Percentiles rank a stretch among this genome's conserved stretches.
Conservation (phyloP, 2,797 vertebrate genomes). For the Anableps anableps region DNA sequence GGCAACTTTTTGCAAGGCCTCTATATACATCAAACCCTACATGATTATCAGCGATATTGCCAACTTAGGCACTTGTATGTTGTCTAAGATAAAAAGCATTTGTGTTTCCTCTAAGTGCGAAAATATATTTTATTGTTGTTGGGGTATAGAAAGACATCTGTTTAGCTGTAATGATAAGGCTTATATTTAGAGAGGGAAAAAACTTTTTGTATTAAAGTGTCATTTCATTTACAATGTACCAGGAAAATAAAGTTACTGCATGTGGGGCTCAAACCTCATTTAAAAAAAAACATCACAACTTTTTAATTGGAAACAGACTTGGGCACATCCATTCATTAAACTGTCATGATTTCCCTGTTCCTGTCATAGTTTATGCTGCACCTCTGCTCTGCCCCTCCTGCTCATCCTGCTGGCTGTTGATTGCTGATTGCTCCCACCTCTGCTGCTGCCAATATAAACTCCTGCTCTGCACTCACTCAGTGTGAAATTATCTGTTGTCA, state of each 20-base stretch:
- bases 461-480: not conserved
- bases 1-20: not conserved
- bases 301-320: too few relatives aligned
- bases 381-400: not conserved
- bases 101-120: too few relatives aligned
- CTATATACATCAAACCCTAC: not conserved
- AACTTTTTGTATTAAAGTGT: not conserved
- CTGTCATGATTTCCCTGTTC: too few relatives aligned
- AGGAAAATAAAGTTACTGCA: too few relatives aligned
- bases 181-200: too few relatives aligned
- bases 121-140: too few relatives aligned
- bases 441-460: not conserved
- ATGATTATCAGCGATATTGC: not conserved
- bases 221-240: not conserved
- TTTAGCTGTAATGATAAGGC: too few relatives aligned
- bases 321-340: too few relatives aligned
- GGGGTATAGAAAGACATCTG: too few relatives aligned
- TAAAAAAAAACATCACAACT: not conserved
- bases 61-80: not conserved
- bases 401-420: not conserved
- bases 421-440: not conserved
- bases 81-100: too few relatives aligned
- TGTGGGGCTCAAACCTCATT: not conserved
- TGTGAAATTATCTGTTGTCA: not conserved
- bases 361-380: too few relatives aligned